Conservation (phyloP, 2,113 vertebrate species). For the Desmodus rotundus region DNA sequence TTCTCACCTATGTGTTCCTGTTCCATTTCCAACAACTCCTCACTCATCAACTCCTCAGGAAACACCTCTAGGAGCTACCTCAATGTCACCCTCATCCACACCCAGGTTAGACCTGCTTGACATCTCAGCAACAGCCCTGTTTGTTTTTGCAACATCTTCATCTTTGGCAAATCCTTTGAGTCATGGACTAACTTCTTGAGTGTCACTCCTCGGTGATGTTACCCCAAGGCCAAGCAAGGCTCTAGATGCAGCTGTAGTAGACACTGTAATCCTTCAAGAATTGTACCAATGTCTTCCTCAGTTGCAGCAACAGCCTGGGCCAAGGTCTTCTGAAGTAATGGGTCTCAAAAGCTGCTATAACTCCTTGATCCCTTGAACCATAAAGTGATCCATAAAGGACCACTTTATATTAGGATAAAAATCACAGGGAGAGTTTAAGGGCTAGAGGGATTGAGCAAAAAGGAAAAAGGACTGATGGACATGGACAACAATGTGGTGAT, state of each 20-base stretch:
- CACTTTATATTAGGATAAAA: background rate
- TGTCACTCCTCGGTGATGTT: background rate
- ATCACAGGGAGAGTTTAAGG: too few species aligned
- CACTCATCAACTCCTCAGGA: background rate
- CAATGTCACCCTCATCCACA: background rate
- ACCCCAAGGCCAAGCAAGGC: background rate
- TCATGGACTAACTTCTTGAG: background rate
- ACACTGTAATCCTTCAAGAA: background rate
- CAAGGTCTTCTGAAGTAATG: background rate
- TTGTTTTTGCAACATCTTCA: background rate
- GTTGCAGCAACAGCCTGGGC: background rate
- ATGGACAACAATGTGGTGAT: too few species aligned
- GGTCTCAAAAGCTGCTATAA: background rate
- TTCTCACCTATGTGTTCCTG: too few species aligned
- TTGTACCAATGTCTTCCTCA: background rate
- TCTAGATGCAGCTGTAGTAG: background rate
- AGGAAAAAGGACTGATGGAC: too few species aligned
- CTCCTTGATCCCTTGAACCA: background rate
- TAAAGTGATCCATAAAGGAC: too few species aligned
- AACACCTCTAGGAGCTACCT: background rate
- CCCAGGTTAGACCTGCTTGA: background rate
- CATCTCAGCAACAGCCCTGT: background rate
- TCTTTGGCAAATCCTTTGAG: background rate
- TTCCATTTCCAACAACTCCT: background rate
- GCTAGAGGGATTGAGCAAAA: too few species aligned